A percentile compares a stretch with the other conserved stretches of the same genome.
phyloP scores from a whole-genome alignment of 92 coral and sea anemone genomes.

The Meandrina meandrites region DNA sequence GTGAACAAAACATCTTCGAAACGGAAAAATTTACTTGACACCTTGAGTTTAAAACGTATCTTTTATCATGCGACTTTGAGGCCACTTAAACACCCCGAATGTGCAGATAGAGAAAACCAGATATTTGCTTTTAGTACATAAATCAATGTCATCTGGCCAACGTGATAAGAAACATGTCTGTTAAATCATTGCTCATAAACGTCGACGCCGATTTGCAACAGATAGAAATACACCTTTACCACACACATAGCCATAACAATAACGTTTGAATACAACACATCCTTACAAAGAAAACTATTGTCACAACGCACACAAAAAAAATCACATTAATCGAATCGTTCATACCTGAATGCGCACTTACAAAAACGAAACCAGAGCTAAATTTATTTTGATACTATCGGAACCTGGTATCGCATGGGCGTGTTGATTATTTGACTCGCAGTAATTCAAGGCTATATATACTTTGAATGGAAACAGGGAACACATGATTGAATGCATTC shows the following conservation, averaged over 20 bases:
- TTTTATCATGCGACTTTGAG: constrained; percentile 30
- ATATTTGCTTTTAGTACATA: constrained; percentile 32
- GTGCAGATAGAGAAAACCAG: constrained; percentile 38
- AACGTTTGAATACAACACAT: constrained; percentile 15
- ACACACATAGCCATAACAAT: constrained; percentile 49
- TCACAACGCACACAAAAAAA: constrained; percentile 28
- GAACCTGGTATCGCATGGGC: constrained; percentile 34
- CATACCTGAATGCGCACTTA: constrained; percentile 35
- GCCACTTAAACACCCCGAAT: constrained; percentile 40
- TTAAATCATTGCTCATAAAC: constrained; percentile 42
- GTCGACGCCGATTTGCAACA: constrained; percentile 42
- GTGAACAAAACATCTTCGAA: neutral
- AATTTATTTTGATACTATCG: constrained; percentile 44
- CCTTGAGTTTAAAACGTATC: constrained; percentile 26
- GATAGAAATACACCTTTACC: constrained; percentile 41
- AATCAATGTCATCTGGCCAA: constrained; percentile 37
- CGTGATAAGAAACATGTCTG: constrained; percentile 40
- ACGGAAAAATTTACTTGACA: constrained; percentile 20
- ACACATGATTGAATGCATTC: constrained; percentile 62
- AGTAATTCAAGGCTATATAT: constrained; percentile 41
- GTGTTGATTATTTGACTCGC: constrained; percentile 43
- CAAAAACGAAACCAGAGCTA: constrained; percentile 24
- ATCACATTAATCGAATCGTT: constrained; percentile 20
- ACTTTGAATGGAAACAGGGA: constrained; percentile 65
- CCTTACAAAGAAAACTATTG: constrained; percentile 34